Base-by-base conservation (phyloP, 2,113 vertebrate species). In the Zeus faber region DNA sequence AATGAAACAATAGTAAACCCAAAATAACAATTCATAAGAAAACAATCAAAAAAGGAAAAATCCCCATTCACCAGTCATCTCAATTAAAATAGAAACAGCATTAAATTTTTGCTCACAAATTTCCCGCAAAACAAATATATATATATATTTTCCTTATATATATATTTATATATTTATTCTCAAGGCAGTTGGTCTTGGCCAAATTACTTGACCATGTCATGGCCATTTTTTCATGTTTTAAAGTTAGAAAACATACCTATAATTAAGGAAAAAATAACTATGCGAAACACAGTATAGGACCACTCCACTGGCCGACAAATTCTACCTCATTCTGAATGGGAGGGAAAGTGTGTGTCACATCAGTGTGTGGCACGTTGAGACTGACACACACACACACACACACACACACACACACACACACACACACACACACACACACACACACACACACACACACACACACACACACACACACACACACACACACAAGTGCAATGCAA, bases 51-150 rank as follows among this genome's bases (percentile, higher is more conserved):
- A 66, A 72, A 23, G 57, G 54, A 74, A 67, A 44, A 61, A 67
- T 81, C 77, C 83, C 88, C 88, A 81, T 77, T 81, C 84, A 88
- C 88, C 86, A 85, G 71, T 81, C 73, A 87, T 81, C 72, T 88
- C 65, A 87, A 87, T 86, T 88, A 89, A 89, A 89, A 90, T 85
- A 91, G 72, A 88, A 88, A 88, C 71, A 82, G 70, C 65, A 68
- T 75, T 72, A 75, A 45, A 80, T 76, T 37, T 76, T 69, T 39
- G 50, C 69, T 84, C 74, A 82, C 73, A 78, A n/a, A 68, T 82
- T 81, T 82, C 84, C 82, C 85, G 85, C 82, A 79, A 88, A 89
- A 89, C 64, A 69, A 72, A 77, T 41, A 65, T 47, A 67, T 65
- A 64, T 37, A 66, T 66, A 67, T 67, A 60, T 65, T 60, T 47